A percentile compares a stretch with the other conserved stretches of the same genome.
phyloP scores from a whole-genome alignment of 2,797 vertebrate species.

The Florisuga fusca region DNA sequence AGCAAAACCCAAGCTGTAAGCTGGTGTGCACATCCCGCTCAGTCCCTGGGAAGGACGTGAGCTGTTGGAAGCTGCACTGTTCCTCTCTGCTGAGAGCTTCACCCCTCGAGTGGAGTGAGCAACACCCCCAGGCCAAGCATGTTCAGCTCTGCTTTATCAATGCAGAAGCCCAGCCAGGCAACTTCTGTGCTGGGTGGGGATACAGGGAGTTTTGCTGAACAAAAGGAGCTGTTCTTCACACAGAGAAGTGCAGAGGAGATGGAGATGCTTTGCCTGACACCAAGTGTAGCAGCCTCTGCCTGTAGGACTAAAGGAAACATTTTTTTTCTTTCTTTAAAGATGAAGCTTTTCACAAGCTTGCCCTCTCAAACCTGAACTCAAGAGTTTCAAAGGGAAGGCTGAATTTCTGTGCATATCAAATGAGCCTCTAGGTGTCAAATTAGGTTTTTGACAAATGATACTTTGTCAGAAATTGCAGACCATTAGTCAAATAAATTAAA shows the following conservation, averaged over 20 bases:
- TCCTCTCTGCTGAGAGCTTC: not conserved
- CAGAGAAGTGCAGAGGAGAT: not conserved
- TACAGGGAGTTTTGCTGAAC: not conserved
- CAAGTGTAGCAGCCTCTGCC: fast-evolving
- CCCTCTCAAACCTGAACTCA: not conserved
- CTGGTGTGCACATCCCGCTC: no score
- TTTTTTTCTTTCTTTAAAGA: not conserved
- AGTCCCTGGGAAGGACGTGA: not conserved
- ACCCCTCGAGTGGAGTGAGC: no score
- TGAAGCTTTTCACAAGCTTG: not conserved
- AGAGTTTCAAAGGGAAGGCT: not conserved
- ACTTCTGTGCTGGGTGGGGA: not conserved
- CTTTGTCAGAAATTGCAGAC: not conserved
- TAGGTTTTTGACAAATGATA: no score
- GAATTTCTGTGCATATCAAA: not conserved
- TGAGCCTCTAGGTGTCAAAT: not conserved
- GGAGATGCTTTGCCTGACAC: not conserved
- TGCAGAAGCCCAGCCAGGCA: not conserved
- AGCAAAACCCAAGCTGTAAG: not conserved
- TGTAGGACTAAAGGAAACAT: not conserved
- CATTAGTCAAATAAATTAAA: not conserved
- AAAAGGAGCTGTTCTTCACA: not conserved
- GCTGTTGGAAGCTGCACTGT: not conserved
- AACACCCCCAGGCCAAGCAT: not conserved
- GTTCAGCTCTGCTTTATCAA: no score